Percentiles rank a stretch among this genome's conserved stretches.
Evolutionary conservation across 2,113 vertebrate species (phyloP).

Genomic region (Corythoichthys intestinalis): DNA sequence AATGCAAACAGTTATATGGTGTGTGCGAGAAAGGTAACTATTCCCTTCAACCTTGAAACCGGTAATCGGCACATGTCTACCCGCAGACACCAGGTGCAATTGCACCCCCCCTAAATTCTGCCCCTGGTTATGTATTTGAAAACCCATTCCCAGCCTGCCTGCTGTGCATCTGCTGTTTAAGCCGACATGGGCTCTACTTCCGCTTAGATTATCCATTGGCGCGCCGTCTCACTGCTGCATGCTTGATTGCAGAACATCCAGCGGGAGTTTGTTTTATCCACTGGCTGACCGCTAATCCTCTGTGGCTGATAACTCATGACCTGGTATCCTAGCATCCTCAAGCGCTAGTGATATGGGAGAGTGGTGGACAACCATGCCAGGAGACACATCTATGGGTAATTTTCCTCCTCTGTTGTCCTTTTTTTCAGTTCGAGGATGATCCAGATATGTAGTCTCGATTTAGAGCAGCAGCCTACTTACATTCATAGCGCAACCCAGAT

Average conservation of each 20-base stretch:
- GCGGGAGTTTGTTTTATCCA: conserved; percentile 51
- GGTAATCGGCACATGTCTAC: too few relatives aligned
- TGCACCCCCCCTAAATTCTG: neutral
- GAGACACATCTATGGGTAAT: conserved; percentile 80
- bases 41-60: too few relatives aligned
- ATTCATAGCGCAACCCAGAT: neutral
- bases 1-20: too few relatives aligned
- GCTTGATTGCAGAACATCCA: conserved; percentile 75
- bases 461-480: conserved; percentile 36
- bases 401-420: neutral
- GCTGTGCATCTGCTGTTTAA: conserved; percentile 52
- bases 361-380: conserved; percentile 80
- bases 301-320: conserved; percentile 57
- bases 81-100: too few relatives aligned
- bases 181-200: conserved; percentile 57
- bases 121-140: conserved; percentile 9
- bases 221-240: conserved; percentile 38
- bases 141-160: conserved; percentile 13
- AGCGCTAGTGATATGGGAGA: conserved; percentile 86
- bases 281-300: conserved; percentile 50
- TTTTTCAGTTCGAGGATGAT: conserved; percentile 28
- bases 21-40: too few relatives aligned
- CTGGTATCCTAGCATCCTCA: conserved; percentile 61
- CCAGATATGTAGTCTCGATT: conserved; percentile 56
- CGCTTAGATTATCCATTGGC: conserved; percentile 65